Percentiles rank a stretch among this genome's conserved stretches.
phyloP scores from a whole-genome alignment of 2,113 vertebrate species.

The Eurystomus gularis region DNA sequence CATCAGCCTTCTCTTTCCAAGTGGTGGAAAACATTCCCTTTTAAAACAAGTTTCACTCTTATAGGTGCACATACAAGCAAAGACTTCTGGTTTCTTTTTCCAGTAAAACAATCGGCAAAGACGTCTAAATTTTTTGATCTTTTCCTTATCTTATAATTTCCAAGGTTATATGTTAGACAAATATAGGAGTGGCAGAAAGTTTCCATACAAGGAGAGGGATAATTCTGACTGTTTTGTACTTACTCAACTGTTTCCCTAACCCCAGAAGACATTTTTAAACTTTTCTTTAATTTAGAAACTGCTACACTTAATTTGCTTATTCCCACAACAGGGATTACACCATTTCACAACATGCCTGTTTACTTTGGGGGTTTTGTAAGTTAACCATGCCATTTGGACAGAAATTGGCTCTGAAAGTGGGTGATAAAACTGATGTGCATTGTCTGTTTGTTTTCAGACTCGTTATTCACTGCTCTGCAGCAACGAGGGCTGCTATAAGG shows the following conservation, averaged over 20 bases:
- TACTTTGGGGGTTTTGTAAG: not conserved
- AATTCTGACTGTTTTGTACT: not conserved
- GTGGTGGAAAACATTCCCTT: not conserved
- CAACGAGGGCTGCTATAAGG: not conserved
- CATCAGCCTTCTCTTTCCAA: not conserved
- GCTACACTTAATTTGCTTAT: not conserved
- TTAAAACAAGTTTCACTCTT: not conserved
- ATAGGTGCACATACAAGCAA: not conserved
- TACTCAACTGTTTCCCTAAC: not conserved
- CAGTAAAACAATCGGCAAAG: not conserved
- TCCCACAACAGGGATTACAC: not conserved
- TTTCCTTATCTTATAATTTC: not conserved
- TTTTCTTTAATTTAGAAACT: not conserved
- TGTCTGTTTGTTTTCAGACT: not conserved
- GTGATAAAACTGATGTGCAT: not conserved
- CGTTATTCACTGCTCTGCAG: not conserved
- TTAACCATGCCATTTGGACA: not conserved
- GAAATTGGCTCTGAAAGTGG: not conserved
- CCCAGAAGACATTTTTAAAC: not conserved
- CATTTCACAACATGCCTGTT: not conserved
- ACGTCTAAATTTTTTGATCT: not conserved
- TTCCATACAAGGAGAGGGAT: not conserved
- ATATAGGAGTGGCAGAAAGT: not conserved
- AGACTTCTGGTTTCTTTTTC: not conserved
- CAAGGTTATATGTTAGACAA: not conserved